Conservation (phyloP, 2,113 vertebrate genomes). For the Furnarius figulus region DNA sequence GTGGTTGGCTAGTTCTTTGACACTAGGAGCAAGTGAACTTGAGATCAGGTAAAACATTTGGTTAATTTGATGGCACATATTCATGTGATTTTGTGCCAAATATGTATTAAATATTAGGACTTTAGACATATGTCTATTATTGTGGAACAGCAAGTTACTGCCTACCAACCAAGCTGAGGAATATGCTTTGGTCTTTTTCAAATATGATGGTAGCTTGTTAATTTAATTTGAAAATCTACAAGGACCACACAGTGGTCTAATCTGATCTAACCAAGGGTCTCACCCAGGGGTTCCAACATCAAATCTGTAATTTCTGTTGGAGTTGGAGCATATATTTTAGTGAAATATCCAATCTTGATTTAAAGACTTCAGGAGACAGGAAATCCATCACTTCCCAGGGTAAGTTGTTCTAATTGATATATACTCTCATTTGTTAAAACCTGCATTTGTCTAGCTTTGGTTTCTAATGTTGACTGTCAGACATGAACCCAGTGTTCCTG, state of each 20-base stretch:
- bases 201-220: neutral
- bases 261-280: neutral
- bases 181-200: neutral
- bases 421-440: constrained; percentile 15
- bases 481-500: neutral
- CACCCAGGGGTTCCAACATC: neutral
- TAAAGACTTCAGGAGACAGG: constrained; percentile 11
- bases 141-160: neutral
- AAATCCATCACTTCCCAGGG: constrained; percentile 23
- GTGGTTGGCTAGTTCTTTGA: neutral
- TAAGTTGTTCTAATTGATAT: constrained; percentile 8
- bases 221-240: neutral
- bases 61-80: neutral
- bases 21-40: neutral
- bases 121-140: neutral
- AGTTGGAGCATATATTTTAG: neutral
- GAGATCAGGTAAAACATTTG: neutral
- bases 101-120: neutral
- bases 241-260: neutral
- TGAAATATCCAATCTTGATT: constrained; percentile 17
- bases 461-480: neutral
- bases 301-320: neutral
- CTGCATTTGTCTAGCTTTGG: neutral
- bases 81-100: neutral
- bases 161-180: neutral